phyloP scores from a whole-genome alignment of 1,140 invertebrate species.

The Venustaconcha ellipsiformis region DNA sequence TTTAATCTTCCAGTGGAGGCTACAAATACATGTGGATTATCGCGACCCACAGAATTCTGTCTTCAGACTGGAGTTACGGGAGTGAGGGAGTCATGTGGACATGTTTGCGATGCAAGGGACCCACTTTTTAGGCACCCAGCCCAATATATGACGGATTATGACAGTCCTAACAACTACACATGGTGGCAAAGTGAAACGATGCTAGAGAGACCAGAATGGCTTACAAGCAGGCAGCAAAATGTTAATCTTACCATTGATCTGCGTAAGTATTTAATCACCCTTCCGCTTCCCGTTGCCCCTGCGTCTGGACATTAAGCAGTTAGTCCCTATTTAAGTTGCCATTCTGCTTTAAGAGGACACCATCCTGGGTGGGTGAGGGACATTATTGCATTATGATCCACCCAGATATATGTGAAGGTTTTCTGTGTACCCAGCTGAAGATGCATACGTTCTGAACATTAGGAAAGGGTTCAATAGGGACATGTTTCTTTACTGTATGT shows the following conservation, averaged over 20 bases:
- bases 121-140: conserved; percentile 77
- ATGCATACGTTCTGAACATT: no score
- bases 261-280: conserved; percentile 72
- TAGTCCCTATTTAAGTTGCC: no score
- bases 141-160: conserved; percentile 90
- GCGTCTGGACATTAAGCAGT: no score
- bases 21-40: conserved; percentile 92
- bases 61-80: conserved; percentile 82
- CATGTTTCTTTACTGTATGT: no score
- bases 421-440: no score
- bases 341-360: no score
- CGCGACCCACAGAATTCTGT: conserved; percentile 76
- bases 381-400: no score
- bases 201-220: conserved; percentile 74
- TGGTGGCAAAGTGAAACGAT: conserved; percentile 99
- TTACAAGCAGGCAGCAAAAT: conserved; percentile 75
- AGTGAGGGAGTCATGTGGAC: conserved; percentile 74
- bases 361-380: no score
- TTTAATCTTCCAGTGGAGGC: conserved; percentile 84
- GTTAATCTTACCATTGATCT: conserved; percentile 94
- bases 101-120: conserved; percentile 71
- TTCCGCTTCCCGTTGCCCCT: no score
- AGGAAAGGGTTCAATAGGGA: no score
- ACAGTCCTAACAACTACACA: conserved; percentile 88
- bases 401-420: no score